These are phyloP conservation scores for Tachyglossus aculeatus DNA, from an alignment of 2,797 vertebrate species.

Conservation along the genomic window DNA sequence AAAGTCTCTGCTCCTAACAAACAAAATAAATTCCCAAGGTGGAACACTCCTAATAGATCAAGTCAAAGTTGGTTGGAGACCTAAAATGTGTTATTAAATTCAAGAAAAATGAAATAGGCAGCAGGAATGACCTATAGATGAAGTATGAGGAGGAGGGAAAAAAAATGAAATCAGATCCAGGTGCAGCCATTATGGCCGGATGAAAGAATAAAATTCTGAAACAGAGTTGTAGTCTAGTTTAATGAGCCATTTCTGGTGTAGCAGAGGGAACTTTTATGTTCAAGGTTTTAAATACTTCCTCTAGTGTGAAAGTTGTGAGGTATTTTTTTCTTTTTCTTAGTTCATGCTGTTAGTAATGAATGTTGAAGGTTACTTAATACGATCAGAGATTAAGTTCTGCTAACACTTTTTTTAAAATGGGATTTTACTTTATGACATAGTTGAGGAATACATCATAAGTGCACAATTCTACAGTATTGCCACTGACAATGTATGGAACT, in stretches of 20 bases:
- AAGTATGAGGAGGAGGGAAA: not conserved
- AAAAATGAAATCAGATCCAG: not conserved
- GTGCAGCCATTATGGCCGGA: not conserved
- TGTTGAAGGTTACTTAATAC: not conserved
- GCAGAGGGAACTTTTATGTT: not conserved
- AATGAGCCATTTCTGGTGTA: not conserved
- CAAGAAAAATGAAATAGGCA: not conserved
- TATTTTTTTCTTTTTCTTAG: constrained; percentile 12
- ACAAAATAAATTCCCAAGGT: too few relatives aligned
- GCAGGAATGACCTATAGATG: not conserved
- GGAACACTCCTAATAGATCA: too few relatives aligned
- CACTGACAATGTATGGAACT: too few relatives aligned
- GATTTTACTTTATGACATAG: constrained; percentile 11
- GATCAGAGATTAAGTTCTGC: not conserved
- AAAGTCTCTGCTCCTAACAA: too few relatives aligned
- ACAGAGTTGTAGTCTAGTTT: not conserved
- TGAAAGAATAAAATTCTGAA: not conserved
- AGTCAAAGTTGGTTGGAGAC: too few relatives aligned
- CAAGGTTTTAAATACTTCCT: not conserved
- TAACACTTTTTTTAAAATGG: not conserved
- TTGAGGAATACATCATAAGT: not conserved
- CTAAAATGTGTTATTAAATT: not conserved
- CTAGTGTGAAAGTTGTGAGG: not conserved
- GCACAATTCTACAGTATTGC: too few relatives aligned
- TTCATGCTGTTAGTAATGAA: not conserved